Conservation (phyloP, 2,797 vertebrate genomes). For the Spondyliosoma cantharus region DNA sequence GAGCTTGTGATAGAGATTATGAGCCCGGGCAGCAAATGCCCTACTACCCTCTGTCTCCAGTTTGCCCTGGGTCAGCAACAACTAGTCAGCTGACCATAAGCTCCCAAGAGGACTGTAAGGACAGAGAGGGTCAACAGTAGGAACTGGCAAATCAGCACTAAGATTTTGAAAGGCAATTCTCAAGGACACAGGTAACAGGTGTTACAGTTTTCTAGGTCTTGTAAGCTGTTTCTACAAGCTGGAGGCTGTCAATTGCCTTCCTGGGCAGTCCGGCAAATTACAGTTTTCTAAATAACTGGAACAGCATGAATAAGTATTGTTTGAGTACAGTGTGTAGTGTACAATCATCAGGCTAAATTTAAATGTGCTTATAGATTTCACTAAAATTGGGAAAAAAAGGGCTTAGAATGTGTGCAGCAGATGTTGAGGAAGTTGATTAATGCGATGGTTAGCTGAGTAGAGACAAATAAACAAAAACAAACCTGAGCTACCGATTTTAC, state of each 20-base stretch:
- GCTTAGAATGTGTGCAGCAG: not conserved
- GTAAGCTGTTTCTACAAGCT: not conserved
- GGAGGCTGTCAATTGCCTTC: not conserved
- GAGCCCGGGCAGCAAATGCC: not conserved
- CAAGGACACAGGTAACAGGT: constrained; percentile 6
- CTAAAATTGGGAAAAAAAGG: not conserved
- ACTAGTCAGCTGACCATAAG: not conserved
- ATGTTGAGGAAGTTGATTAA: constrained; percentile 2
- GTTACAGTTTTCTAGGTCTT: not conserved
- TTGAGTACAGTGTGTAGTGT: not conserved
- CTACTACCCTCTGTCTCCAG: not conserved
- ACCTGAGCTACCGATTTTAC: not conserved
- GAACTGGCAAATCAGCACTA: constrained; percentile 6
- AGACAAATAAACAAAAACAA: constrained; percentile 47
- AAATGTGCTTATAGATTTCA: not conserved
- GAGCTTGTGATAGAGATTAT: not conserved
- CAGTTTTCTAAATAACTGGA: not conserved
- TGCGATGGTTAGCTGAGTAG: not conserved
- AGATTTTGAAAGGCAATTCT: constrained; percentile 15
- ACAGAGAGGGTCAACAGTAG: constrained; percentile 17
- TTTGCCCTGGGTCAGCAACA: not conserved
- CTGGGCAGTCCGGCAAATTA: not conserved
- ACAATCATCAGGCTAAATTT: not conserved
- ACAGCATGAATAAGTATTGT: not conserved
- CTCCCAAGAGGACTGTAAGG: constrained; percentile 11